Conservation (phyloP, 2,888 invertebrate species). For the Chorisops tibialis region DNA sequence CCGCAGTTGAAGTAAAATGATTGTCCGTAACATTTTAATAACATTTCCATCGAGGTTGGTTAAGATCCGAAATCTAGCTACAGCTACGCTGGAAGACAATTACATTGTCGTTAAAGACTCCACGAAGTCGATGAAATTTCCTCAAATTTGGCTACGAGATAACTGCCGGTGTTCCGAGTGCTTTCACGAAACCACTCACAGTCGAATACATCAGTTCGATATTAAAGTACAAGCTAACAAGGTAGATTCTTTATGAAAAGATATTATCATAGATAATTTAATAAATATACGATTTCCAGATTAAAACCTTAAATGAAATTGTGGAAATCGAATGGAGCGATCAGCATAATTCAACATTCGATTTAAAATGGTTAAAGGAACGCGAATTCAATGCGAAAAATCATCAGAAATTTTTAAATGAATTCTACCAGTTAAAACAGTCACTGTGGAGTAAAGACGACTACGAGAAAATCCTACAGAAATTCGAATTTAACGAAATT, state of each 20-base stretch:
- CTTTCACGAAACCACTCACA: slow-evolving; percentile 60
- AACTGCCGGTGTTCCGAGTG: slow-evolving; percentile 68
- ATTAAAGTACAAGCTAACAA: neutral
- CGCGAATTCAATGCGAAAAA: slow-evolving; percentile 56
- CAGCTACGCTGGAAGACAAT: neutral
- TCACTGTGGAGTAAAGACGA: slow-evolving; percentile 57
- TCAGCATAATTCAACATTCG: slow-evolving; percentile 58
- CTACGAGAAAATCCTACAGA: slow-evolving; percentile 54
- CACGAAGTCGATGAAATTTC: slow-evolving; percentile 53
- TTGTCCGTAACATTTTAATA: no score
- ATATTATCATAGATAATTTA: no score
- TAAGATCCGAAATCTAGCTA: neutral
- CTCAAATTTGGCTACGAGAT: slow-evolving; percentile 68
- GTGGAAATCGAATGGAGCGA: slow-evolving; percentile 60
- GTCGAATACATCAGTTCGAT: slow-evolving; percentile 57
- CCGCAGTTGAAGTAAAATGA: no score
- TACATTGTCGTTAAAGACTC: neutral
- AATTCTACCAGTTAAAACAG: slow-evolving; percentile 56
- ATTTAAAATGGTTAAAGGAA: slow-evolving; percentile 59
- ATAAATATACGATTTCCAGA: no score
- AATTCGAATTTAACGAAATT: slow-evolving; percentile 57
- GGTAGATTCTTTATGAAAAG: neutral
- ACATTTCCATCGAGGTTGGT: no score
- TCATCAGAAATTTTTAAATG: slow-evolving; percentile 54
- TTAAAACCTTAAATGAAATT: neutral